Evolutionary conservation across 2,888 invertebrate species (phyloP).

Genomic region (Athetis lepigone): DNA sequence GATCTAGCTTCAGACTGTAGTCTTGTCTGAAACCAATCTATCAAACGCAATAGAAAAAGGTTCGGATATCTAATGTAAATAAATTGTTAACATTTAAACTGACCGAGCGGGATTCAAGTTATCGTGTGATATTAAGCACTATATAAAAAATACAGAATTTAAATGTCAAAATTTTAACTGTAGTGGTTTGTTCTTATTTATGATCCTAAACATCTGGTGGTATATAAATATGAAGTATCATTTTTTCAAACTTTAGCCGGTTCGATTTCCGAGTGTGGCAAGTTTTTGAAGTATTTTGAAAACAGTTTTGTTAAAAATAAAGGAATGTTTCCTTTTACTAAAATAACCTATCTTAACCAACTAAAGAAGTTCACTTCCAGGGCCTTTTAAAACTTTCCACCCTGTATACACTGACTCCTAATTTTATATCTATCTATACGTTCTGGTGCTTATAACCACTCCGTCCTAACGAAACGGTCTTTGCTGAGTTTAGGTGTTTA

Average conservation of each 20-base stretch:
- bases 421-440: background rate
- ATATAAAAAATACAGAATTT: constrained; percentile 2
- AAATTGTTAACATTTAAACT: constrained; percentile 23
- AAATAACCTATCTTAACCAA: background rate
- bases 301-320: too few relatives aligned
- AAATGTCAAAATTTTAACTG: too few relatives aligned
- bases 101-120: constrained; percentile 7
- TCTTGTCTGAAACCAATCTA: constrained; percentile 23
- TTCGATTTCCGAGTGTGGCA: too few relatives aligned
- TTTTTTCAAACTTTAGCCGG: too few relatives aligned
- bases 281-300: too few relatives aligned
- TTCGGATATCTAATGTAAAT: constrained; percentile 5
- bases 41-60: constrained; percentile 31
- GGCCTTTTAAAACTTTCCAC: too few relatives aligned
- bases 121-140: constrained; percentile 6
- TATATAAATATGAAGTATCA: too few relatives aligned
- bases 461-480: constrained; percentile 40
- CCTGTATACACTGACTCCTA: too few relatives aligned
- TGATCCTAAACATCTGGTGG: too few relatives aligned
- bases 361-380: background rate
- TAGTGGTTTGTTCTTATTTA: too few relatives aligned
- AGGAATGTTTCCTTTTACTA: too few relatives aligned
- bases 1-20: constrained; percentile 15
- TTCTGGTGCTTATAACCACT: constrained; percentile 24
- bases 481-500: constrained; percentile 58